These are phyloP conservation scores for Argentina silus DNA, from an alignment of 2,797 vertebrate genomes.

Conservation along the genomic window DNA sequence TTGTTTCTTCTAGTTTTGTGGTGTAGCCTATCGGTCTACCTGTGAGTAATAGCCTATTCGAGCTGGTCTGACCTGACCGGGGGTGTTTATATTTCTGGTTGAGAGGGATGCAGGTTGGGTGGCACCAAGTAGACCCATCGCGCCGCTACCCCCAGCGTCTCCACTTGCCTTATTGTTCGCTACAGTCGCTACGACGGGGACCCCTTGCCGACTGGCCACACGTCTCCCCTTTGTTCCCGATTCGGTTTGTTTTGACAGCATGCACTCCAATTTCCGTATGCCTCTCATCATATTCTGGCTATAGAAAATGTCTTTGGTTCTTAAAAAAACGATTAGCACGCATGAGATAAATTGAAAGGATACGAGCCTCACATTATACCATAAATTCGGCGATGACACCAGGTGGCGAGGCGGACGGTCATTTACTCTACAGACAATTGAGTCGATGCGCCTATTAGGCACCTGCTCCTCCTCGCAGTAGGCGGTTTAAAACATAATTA, in stretches of 20 bases:
- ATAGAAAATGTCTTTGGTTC: no score
- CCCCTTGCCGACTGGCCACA: constrained; percentile 60
- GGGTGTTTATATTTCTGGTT: not conserved
- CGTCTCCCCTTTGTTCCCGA: constrained; percentile 74
- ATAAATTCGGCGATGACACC: constrained; percentile 39
- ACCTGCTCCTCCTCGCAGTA: constrained; percentile 50
- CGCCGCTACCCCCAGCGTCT: constrained; percentile 4
- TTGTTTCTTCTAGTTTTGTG: no score
- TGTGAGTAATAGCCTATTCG: no score
- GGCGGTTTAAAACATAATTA: not conserved
- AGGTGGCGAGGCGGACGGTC: constrained; percentile 60
- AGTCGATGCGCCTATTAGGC: constrained; percentile 48
- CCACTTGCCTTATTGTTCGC: constrained; percentile 57
- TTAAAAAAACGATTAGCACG: no score
- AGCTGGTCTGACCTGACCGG: no score
- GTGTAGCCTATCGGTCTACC: no score
- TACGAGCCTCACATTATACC: not conserved
- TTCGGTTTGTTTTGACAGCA: constrained; percentile 27
- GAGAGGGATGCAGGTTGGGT: constrained; percentile 31
- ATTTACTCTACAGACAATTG: constrained; percentile 66
- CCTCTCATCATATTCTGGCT: not conserved
- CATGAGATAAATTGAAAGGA: no score
- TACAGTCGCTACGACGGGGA: constrained; percentile 58
- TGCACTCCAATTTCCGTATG: not conserved
- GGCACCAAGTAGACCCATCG: constrained; percentile 31